Percentiles rank a stretch among this genome's conserved stretches.
phyloP scores from a whole-genome alignment of 2,113 vertebrate genomes.

The Brienomyrus brachyistius region DNA sequence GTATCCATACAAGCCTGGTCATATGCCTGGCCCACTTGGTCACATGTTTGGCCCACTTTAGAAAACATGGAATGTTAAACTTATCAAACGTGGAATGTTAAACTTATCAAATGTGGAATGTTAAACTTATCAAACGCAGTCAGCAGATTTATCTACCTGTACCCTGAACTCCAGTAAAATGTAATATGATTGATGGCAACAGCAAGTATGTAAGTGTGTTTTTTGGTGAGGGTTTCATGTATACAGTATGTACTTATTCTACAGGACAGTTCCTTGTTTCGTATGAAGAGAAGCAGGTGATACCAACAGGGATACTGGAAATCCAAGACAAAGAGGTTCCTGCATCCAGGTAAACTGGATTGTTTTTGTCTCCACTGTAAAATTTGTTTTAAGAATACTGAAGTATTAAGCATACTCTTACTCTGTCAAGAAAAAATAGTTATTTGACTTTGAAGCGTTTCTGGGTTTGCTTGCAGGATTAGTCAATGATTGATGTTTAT shows the following conservation, averaged over 20 bases:
- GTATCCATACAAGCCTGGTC: background rate
- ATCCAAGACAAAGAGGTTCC: background rate
- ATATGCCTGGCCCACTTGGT: background rate
- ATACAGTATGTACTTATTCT: background rate
- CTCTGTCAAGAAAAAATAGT: background rate
- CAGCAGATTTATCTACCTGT: background rate
- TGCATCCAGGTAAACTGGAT: constrained; percentile 3
- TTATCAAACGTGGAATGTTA: too few relatives aligned
- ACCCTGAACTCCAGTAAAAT: background rate
- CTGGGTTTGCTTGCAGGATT: background rate
- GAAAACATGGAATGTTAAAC: too few relatives aligned
- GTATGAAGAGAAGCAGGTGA: background rate
- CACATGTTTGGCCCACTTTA: background rate
- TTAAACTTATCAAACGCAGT: too few relatives aligned
- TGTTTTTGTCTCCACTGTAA: background rate
- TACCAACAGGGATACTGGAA: background rate
- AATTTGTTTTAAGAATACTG: background rate
- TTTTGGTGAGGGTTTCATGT: background rate
- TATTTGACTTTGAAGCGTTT: background rate
- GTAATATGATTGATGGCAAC: background rate
- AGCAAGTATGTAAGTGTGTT: background rate
- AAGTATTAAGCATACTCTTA: background rate
- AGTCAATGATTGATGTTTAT: background rate
- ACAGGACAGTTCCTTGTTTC: background rate
- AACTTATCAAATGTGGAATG: too few relatives aligned